A percentile compares a stretch with the other conserved stretches of the same genome.
Conservation (phyloP, 1,140 invertebrate species). For the Ctenoplectra terminalis region DNA sequence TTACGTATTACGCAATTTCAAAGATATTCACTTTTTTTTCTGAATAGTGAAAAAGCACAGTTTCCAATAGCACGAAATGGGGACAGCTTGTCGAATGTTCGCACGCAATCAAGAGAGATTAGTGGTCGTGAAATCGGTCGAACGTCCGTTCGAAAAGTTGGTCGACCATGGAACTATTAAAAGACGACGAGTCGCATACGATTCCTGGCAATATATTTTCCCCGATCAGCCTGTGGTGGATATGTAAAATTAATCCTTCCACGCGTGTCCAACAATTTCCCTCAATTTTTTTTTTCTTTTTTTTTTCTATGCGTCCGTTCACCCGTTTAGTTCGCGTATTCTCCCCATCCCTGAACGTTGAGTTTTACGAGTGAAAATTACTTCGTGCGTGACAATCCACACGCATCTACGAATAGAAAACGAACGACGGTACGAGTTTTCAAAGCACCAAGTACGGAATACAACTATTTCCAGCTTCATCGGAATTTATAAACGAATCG, state of each 20-base stretch:
- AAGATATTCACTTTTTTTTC: not conserved
- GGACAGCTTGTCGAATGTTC: not conserved
- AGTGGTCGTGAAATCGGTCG: not conserved
- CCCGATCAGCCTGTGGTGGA: not conserved
- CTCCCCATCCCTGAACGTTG: no score
- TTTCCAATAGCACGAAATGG: not conserved
- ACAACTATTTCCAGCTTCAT: constrained; percentile 37
- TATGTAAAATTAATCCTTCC: constrained; percentile 33
- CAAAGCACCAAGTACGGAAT: constrained; percentile 22
- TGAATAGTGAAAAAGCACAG: no score
- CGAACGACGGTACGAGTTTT: constrained; percentile 10
- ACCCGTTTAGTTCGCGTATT: not conserved
- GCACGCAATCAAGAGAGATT: constrained; percentile 28
- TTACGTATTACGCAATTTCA: not conserved
- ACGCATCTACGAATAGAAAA: not conserved
- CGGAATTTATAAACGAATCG: constrained; percentile 51
- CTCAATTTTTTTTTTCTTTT: not conserved
- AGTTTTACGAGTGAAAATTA: constrained; percentile 27
- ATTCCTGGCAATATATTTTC: not conserved
- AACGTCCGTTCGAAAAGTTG: constrained; percentile 6
- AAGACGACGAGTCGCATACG: constrained; percentile 7
- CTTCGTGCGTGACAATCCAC: not conserved
- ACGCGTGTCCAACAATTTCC: constrained; percentile 21
- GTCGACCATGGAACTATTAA: constrained; percentile 4
- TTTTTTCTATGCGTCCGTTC: not conserved